Conservation (phyloP, 2,113 vertebrate genomes). For the Rafetus swinhoei region DNA sequence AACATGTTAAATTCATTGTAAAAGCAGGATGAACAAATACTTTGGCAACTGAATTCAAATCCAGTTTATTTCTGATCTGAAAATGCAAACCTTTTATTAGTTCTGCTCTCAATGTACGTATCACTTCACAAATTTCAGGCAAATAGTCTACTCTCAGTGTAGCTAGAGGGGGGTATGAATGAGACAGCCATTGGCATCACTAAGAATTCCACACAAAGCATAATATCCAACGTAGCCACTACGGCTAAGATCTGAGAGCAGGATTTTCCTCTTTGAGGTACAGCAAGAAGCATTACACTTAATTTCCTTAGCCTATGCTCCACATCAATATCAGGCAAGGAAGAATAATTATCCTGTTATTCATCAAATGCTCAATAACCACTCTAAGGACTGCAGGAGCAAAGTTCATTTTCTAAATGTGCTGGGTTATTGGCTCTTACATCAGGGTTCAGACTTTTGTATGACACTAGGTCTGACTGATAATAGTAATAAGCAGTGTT, state of each 20-base stretch:
- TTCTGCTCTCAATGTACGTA: slow-evolving; percentile 17
- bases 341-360: background rate
- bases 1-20: background rate
- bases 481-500: background rate
- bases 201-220: background rate
- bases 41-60: background rate
- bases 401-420: background rate
- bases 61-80: background rate
- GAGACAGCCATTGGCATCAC: background rate
- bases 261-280: background rate
- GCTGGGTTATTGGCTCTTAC: background rate
- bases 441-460: background rate
- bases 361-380: background rate
- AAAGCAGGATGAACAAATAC: slow-evolving; percentile 27
- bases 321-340: background rate
- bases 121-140: background rate
- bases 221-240: background rate
- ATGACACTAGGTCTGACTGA: accelerated
- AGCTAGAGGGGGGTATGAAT: no score
- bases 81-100: background rate
- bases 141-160: background rate
- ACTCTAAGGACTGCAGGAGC: background rate
- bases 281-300: background rate
- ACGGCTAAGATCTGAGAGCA: background rate
- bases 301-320: background rate